Percentiles rank a stretch among this genome's conserved stretches.
Conservation (phyloP, 2,797 vertebrate species). For the Australoheros facetus region DNA sequence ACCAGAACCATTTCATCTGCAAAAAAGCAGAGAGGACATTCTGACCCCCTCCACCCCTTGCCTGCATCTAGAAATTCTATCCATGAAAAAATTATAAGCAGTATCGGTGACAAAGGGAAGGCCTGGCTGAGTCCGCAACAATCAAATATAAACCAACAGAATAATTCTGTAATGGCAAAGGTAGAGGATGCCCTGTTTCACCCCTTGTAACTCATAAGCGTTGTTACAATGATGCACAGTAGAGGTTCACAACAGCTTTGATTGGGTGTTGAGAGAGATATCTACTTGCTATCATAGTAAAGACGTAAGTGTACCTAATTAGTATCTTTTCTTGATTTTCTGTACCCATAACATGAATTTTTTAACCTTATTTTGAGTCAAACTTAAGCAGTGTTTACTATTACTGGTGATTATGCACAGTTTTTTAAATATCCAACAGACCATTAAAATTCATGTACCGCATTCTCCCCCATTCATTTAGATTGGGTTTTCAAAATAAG, state of each 20-base stretch:
- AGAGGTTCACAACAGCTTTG: neutral
- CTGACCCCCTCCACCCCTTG: neutral
- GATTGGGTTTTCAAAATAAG: neutral
- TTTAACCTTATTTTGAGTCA: neutral
- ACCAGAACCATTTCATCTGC: neutral
- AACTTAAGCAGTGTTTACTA: neutral
- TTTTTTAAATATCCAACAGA: neutral
- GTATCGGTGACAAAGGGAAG: neutral
- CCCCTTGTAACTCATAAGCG: neutral
- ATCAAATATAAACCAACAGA: too few species aligned
- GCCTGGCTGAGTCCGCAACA: neutral
- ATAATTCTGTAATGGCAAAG: too few species aligned
- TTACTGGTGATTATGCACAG: neutral
- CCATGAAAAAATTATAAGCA: neutral
- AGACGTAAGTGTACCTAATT: neutral
- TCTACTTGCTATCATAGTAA: neutral
- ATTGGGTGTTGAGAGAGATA: neutral
- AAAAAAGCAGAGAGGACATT: neutral
- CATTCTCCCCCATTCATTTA: neutral
- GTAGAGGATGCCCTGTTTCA: neutral
- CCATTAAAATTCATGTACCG: neutral
- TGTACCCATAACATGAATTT: neutral
- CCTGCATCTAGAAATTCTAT: neutral
- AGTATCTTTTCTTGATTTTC: neutral
- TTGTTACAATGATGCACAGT: neutral